Evolutionary conservation across 2,113 vertebrate genomes (phyloP), one percentile per base, ranked within the genome.

Genomic region (Octodon degus): DNA sequence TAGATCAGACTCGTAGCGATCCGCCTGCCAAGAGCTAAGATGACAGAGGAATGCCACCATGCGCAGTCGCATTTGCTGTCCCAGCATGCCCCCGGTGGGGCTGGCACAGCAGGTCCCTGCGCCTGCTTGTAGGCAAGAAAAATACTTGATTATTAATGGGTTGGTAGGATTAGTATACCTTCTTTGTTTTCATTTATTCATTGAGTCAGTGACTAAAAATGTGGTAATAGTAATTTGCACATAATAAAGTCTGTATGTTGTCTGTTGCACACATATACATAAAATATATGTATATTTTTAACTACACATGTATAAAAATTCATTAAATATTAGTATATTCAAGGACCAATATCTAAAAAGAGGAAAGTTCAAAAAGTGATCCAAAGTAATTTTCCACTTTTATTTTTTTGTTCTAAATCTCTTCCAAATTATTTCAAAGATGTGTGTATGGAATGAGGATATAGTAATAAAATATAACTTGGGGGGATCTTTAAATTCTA

Each of bases 291-390:
- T 58, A 58, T 58, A 58, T 58, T 58, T 55, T 43, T 40, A 37
- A 22, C 25, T 40, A 22, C 4, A 62, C 2, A 77, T 58, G 55
- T 16, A 16, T n/a, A 80, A 88, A 62, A 4, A 68, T 40, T 74
- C 60, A 85, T 81, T 90, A 93, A 96, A 76, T 91, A 63, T 16
- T 87, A 47, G 34, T 86, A 16, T 60, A n/a, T 55, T 94, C 50
- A 76, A 76, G 17, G 50, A 84, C 34, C 74, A 34, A 3, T 0
- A 60, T 47, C 16, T 67, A 91, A 93, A 63, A 22, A 5, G 20
- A 90, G 40, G 87, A 85, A 37, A 50, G 13, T 77, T 19, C 37
- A 43, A 85, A 84, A 37, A 17, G 20, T 47, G 30, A 13, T 7
- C 5, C 24, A 10, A 90, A 89, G 2, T 22, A 32, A 74, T 84